Evolutionary conservation across 2,888 invertebrate genomes (phyloP).

Genomic region (Blastobasis adustella): DNA sequence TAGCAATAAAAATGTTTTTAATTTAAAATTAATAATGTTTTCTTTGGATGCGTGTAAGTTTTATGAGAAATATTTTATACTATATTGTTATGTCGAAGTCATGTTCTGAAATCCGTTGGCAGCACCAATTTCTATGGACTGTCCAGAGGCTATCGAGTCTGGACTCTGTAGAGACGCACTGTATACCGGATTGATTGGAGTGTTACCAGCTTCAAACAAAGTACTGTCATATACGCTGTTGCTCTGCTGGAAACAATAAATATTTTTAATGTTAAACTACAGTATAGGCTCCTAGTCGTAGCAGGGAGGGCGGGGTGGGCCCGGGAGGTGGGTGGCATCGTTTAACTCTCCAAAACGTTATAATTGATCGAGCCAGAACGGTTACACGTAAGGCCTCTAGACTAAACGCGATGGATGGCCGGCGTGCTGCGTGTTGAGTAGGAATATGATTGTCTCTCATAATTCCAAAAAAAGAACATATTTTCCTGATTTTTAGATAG

Average conservation of each 20-base stretch:
- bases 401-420: too few relatives aligned
- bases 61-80: not conserved
- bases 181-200: constrained; percentile 79
- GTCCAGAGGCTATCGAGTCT: constrained; percentile 78
- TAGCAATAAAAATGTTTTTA: not conserved
- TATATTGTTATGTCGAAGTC: constrained; percentile 55
- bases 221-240: constrained; percentile 84
- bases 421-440: too few relatives aligned
- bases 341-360: too few relatives aligned
- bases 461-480: too few relatives aligned
- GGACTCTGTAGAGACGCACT: constrained; percentile 83
- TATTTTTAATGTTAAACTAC: not conserved
- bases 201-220: constrained; percentile 78
- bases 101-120: constrained; percentile 39
- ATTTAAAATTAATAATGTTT: constrained; percentile 16
- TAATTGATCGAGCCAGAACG: too few relatives aligned
- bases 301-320: too few relatives aligned
- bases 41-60: constrained; percentile 35
- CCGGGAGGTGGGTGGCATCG: too few relatives aligned
- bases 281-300: too few relatives aligned
- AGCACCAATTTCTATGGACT: constrained; percentile 55
- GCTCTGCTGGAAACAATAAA: constrained; percentile 62
- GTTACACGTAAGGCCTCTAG: too few relatives aligned
- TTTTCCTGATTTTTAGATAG: too few relatives aligned
- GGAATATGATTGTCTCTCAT: too few relatives aligned